These are phyloP conservation scores for Brachionichthys hirsutus DNA, from an alignment of 2,113 vertebrate genomes.

Conservation along the genomic window DNA sequence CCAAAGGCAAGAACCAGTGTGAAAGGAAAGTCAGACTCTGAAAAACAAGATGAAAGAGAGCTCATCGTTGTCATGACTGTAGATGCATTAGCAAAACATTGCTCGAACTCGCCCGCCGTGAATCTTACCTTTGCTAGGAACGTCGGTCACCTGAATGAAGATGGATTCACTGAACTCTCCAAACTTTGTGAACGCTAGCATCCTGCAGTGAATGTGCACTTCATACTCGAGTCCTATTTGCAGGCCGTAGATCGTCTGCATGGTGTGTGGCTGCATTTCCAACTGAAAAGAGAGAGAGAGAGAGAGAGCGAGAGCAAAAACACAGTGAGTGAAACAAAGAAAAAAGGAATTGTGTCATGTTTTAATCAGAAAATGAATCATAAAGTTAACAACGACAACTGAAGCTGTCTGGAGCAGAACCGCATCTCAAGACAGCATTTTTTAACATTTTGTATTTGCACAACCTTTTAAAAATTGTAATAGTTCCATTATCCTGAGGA, in stretches of 20 bases:
- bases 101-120: background rate
- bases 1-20: constrained; percentile 83
- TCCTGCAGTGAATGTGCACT: constrained; percentile 84
- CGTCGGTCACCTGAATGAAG: constrained; percentile 71
- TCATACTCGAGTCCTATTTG: constrained; percentile 84
- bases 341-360: no score
- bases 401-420: background rate
- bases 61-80: background rate
- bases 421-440: background rate
- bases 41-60: constrained; percentile 42
- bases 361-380: background rate
- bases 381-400: no score
- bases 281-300: constrained; percentile 70
- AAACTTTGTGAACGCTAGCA: constrained; percentile 80
- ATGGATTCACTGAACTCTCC: constrained; percentile 89
- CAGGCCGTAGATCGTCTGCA: constrained; percentile 86
- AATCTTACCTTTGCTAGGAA: constrained; percentile 61
- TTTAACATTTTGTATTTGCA: constrained; percentile 1
- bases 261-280: constrained; percentile 75
- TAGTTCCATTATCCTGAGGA: constrained; percentile 12
- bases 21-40: constrained; percentile 82
- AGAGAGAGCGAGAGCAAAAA: background rate
- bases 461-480: background rate
- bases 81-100: background rate
- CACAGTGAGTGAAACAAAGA: background rate